phyloP scores from a whole-genome alignment of 1,140 invertebrate genomes.

The Saccostrea glomerata region DNA sequence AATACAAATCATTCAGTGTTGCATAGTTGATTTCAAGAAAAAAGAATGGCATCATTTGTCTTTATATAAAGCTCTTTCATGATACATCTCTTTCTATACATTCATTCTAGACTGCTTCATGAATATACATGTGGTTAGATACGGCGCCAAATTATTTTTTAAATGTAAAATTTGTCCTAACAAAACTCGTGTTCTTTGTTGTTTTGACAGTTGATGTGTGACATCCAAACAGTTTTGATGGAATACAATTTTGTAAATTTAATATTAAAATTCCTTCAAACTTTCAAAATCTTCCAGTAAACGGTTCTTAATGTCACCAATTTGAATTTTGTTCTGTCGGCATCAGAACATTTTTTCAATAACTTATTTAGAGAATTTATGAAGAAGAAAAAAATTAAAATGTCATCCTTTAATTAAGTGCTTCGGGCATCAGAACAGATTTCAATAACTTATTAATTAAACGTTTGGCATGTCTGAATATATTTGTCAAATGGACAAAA shows the following conservation, averaged over 20 bases:
- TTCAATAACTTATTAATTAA: constrained; percentile 3
- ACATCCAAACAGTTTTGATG: not conserved
- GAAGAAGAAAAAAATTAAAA: not conserved
- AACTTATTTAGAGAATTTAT: not conserved
- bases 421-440: not conserved
- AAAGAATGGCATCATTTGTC: no score
- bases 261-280: not conserved
- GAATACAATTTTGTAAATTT: not conserved
- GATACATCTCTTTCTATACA: no score
- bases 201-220: not conserved
- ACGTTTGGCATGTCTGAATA: not conserved
- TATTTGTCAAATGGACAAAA: not conserved
- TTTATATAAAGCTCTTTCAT: no score
- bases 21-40: no score
- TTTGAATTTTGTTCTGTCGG: not conserved
- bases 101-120: no score
- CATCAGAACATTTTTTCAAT: not conserved
- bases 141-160: not conserved
- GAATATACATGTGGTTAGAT: not conserved
- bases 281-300: not conserved
- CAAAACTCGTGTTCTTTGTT: not conserved
- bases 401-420: not conserved
- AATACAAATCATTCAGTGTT: no score
- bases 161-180: not conserved
- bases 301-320: not conserved